A percentile compares a stretch with the other conserved stretches of the same genome.
These are phyloP conservation scores for Epinotia bilunana DNA, from an alignment of 2,888 invertebrate genomes.

Conservation along the genomic window DNA sequence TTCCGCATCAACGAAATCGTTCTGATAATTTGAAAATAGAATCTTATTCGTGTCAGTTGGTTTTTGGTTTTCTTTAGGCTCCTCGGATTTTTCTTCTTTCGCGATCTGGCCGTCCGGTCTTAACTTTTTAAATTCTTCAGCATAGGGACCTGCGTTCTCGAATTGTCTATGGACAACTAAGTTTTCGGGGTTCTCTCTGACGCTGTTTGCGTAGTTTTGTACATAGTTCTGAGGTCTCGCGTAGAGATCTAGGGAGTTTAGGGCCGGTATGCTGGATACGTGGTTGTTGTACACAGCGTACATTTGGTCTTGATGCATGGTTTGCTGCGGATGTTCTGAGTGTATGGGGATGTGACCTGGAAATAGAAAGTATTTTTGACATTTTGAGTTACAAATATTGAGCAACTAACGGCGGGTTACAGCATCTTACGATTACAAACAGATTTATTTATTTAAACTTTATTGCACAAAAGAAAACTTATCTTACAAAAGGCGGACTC, in stretches of 20 bases:
- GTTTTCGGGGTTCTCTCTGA: conserved; percentile 74
- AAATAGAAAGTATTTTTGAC: conserved; percentile 48
- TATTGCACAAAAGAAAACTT: too few species aligned
- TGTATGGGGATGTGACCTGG: conserved; percentile 66
- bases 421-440: too few species aligned
- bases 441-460: too few species aligned
- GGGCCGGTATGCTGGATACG: conserved; percentile 57
- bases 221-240: conserved; percentile 65
- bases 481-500: too few species aligned
- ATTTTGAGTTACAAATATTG: too few species aligned
- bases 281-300: conserved; percentile 69
- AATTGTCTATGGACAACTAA: conserved; percentile 73
- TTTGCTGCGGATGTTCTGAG: conserved; percentile 53
- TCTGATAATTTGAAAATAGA: conserved; percentile 58
- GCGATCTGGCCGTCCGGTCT: conserved; percentile 55
- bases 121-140: conserved; percentile 68
- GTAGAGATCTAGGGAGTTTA: conserved; percentile 66
- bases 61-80: conserved; percentile 75
- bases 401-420: too few species aligned
- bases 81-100: conserved; percentile 62
- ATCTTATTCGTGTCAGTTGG: conserved; percentile 72
- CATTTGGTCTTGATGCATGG: conserved; percentile 63
- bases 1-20: conserved; percentile 49
- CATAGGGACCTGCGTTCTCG: conserved; percentile 67
- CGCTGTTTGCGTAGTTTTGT: conserved; percentile 61